Evolutionary conservation across 2,888 invertebrate genomes (phyloP).

Genomic region (Himalopsyche anomala): DNA sequence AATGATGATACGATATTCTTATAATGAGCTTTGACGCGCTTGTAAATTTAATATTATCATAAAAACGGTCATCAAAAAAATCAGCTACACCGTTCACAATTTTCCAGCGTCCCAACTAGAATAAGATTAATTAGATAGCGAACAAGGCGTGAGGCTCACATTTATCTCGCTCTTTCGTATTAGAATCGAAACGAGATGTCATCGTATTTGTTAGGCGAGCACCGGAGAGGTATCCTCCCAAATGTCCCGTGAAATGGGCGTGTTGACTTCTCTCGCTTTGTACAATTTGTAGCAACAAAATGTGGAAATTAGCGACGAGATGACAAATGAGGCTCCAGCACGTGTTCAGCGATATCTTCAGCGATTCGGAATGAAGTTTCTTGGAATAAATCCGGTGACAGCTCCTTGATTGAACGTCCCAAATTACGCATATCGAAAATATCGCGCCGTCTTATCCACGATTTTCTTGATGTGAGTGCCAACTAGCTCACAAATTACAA

Average conservation of each 20-base stretch:
- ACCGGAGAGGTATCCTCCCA: slow-evolving; percentile 50
- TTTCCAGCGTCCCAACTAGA: slow-evolving; percentile 47
- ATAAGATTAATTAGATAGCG: slow-evolving; percentile 65
- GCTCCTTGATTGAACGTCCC: slow-evolving; percentile 62
- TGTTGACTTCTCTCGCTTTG: slow-evolving; percentile 35
- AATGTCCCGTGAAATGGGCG: slow-evolving; percentile 65
- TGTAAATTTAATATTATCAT: slow-evolving; percentile 38
- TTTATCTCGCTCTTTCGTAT: slow-evolving; percentile 53
- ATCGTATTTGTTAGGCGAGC: slow-evolving; percentile 45
- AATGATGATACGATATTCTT: background rate
- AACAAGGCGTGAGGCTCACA: slow-evolving; percentile 56
- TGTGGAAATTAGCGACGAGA: slow-evolving; percentile 63
- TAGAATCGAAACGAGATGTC: slow-evolving; percentile 48
- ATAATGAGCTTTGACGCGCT: slow-evolving; percentile 35
- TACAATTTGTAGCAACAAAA: slow-evolving; percentile 62
- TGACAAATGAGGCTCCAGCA: slow-evolving; percentile 64
- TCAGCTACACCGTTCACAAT: slow-evolving; percentile 36
- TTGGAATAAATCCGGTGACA: slow-evolving; percentile 58
- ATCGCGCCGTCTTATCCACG: background rate
- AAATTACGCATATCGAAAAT: slow-evolving; percentile 61
- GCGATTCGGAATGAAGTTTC: slow-evolving; percentile 45
- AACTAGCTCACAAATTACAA: background rate
- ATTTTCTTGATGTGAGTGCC: background rate
- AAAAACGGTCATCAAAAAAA: slow-evolving; percentile 42
- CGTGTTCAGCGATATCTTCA: slow-evolving; percentile 58